These are phyloP conservation scores for Microplitis mediator DNA, from an alignment of 1,140 invertebrate species.

Conservation along the genomic window DNA sequence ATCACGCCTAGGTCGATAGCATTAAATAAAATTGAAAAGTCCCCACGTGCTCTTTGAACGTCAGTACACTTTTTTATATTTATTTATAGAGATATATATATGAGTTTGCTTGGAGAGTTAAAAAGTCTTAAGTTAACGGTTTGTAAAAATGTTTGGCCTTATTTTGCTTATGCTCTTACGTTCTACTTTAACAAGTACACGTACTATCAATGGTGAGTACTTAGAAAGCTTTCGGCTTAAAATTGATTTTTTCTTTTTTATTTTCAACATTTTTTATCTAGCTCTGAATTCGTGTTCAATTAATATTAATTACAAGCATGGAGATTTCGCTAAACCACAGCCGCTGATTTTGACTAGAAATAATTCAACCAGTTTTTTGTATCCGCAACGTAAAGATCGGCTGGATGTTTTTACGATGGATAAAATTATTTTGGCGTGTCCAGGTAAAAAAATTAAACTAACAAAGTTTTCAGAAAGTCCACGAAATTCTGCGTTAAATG, in stretches of 20 bases:
- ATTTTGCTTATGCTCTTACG: not conserved
- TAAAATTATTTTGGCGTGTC: constrained; percentile 41
- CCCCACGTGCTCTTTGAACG: no score
- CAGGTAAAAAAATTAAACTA: constrained; percentile 35
- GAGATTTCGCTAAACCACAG: constrained; percentile 43
- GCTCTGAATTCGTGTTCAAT: constrained; percentile 34
- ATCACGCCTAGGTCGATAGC: no score
- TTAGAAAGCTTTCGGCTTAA: not conserved
- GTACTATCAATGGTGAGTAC: no score
- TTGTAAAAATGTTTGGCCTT: no score
- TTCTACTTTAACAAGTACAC: no score
- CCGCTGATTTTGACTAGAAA: constrained; percentile 38
- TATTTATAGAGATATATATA: no score
- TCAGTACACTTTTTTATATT: no score
- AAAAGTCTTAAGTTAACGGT: no score
- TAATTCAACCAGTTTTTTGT: constrained; percentile 27
- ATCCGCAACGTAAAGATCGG: constrained; percentile 30
- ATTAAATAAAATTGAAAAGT: no score
- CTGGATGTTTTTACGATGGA: constrained; percentile 8
- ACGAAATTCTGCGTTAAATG: not conserved
- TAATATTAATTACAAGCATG: constrained; percentile 32
- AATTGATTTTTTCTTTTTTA: not conserved
- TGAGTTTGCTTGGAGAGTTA: no score
- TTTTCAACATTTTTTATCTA: not conserved
- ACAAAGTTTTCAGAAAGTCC: not conserved